Evolutionary conservation across 2,888 invertebrate species (phyloP).

Genomic region (Eilema griseolum): DNA sequence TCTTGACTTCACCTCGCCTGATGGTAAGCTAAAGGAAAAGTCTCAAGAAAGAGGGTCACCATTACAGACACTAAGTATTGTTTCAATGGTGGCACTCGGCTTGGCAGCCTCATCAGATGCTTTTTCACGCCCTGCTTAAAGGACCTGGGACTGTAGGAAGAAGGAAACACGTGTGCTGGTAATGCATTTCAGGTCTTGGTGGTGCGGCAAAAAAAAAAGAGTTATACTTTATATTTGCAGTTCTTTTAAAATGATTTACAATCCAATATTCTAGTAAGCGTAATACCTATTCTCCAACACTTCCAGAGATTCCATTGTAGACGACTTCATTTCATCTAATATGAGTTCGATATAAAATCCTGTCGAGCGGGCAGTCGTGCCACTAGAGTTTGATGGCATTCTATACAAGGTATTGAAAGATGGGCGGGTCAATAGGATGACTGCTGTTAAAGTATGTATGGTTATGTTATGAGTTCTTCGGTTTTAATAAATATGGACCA

Average conservation of each 20-base stretch:
- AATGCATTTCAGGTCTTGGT: too few species aligned
- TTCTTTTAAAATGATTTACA: constrained; percentile 31
- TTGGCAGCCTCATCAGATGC: too few species aligned
- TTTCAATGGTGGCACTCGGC: too few species aligned
- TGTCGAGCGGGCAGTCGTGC: constrained; percentile 23
- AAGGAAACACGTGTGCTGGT: too few species aligned
- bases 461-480: not conserved
- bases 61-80: too few species aligned
- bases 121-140: too few species aligned
- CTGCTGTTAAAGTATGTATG: constrained; percentile 11
- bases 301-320: constrained; percentile 30
- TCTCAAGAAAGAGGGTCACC: too few species aligned
- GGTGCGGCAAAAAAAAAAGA: too few species aligned
- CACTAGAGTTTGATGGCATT: constrained; percentile 38
- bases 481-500: not conserved
- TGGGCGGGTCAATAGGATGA: not conserved
- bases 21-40: too few species aligned
- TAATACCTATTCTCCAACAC: constrained; percentile 41
- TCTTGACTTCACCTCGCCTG: too few species aligned
- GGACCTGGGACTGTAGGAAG: too few species aligned
- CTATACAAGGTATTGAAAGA: constrained; percentile 12
- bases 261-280: constrained; percentile 39
- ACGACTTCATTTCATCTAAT: constrained; percentile 34
- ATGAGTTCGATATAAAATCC: constrained; percentile 34
- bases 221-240: not conserved